Conservation (phyloP, 2,113 vertebrate species). For the human region GRCh38 chr2:147448001-147448500, state of each 20-base stretch:
- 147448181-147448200: constrained; percentile 18
- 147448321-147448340: constrained; percentile 25
- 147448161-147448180: neutral
- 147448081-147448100: constrained; percentile 5
- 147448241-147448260: constrained; percentile 37
- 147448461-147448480: neutral
- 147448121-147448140: constrained; percentile 1
- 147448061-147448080: neutral
- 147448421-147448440: neutral
- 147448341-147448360: neutral
- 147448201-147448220: constrained; percentile 14
- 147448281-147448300: neutral
- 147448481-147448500: neutral
- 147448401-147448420: neutral
- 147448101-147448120: constrained; percentile 7
- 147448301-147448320: constrained; percentile 19
- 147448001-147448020: neutral
- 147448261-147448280: neutral
- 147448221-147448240: neutral
- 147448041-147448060: neutral
- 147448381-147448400: neutral
- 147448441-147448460: constrained; percentile 3
- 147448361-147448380: constrained; percentile 20
- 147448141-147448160: neutral
- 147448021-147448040: neutral